Percentiles rank a stretch among this genome's conserved stretches.
Evolutionary conservation across 37 sponge, comb jelly and placozoan genomes (phyloP).

Genomic region (Theonella swinhoei): DNA sequence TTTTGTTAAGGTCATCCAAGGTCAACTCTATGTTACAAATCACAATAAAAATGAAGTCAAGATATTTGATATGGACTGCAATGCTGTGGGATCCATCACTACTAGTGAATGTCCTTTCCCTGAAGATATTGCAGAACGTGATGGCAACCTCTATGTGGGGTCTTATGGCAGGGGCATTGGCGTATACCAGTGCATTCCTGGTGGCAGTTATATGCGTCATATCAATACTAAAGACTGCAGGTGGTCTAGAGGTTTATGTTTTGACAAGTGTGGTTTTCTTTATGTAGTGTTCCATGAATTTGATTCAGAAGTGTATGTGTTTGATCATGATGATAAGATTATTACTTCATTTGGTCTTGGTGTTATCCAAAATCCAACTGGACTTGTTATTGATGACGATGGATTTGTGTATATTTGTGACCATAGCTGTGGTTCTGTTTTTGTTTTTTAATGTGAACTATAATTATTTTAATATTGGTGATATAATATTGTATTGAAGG

Average conservation of each 20-base stretch:
- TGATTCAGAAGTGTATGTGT: too few relatives aligned
- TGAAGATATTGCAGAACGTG: background rate
- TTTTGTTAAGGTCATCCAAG: background rate
- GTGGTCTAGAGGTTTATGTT: background rate
- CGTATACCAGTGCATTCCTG: background rate
- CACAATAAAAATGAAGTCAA: background rate
- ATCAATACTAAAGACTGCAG: too few relatives aligned
- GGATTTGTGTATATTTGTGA: constrained; percentile 21
- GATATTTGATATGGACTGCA: background rate
- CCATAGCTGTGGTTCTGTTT: background rate
- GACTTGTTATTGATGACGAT: background rate
- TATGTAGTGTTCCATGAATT: too few relatives aligned
- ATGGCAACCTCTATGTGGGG: background rate
- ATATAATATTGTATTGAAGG: too few relatives aligned
- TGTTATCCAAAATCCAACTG: background rate
- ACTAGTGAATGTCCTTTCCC: background rate
- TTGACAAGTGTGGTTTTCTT: background rate
- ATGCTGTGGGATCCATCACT: background rate
- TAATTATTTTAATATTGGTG: too few relatives aligned
- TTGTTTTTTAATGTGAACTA: too few relatives aligned
- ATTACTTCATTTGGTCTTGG: too few relatives aligned
- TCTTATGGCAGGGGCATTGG: background rate
- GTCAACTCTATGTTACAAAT: background rate
- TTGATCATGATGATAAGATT: too few relatives aligned
- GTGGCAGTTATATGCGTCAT: background rate